Evolutionary conservation across 1,140 invertebrate genomes (phyloP), one percentile per base, ranked within the genome.

Genomic region (Nixonia krombeini): DNA sequence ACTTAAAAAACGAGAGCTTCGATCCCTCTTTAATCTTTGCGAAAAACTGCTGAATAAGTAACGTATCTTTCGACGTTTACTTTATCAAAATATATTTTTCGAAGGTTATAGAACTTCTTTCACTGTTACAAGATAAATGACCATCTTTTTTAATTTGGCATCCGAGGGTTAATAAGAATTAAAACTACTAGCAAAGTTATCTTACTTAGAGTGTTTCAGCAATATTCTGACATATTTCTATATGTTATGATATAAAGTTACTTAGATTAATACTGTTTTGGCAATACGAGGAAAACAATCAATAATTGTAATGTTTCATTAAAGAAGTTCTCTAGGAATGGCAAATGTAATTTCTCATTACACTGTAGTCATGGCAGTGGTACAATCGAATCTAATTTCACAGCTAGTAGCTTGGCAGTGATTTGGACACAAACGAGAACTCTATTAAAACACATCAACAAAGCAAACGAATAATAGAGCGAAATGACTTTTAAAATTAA

Each of bases 331-430:
- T 57, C 18, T 42, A 53, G 29, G 53, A 53, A 53, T 4, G 13
- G 4, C 35, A 49, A 53, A 31, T 49, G 45, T 63, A 58, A 46
- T 52, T 63, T 38, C 52, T 35, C 53, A 50, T 53, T 62, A 31
- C 62, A 44, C 53, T 35, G 45, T 62, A 55, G 41, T 18, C 55
- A 59, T 63, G 66, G 66, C 66, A 69, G 66, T 69, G 41, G 35
- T 62, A 31, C 51, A 53, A 57, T 50, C 38, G 15, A 53, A 10
- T 58, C 51, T 47, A 21, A 59, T 59, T 59, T 51, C 18, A 26
- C 42, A 56, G 61, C 40, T 69, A 58, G 63, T 63, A 49, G 17
- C 44, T 69, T 70, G 58, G 59, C 66, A 69, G 58, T 69, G 66
- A 42, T 55, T 40, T 16, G 55, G 41, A 63, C 50, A 49, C 25